Evolutionary conservation across 1,140 invertebrate species (phyloP).

Genomic region (Stegodyphus mimosarum): DNA sequence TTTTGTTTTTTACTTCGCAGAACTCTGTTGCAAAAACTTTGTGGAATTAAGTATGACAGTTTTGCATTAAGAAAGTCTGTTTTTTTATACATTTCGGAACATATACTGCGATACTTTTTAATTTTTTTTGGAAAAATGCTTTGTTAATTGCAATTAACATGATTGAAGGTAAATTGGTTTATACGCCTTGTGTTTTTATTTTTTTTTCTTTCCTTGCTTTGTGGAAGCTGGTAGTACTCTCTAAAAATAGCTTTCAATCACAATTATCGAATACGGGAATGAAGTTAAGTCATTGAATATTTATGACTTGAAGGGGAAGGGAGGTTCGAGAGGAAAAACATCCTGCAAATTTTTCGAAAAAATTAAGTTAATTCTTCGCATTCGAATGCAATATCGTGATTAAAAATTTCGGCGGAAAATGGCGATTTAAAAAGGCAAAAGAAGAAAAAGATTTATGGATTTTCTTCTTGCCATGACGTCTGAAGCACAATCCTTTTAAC

Average conservation of each 20-base stretch:
- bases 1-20: slow-evolving; percentile 16
- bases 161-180: slow-evolving; percentile 59
- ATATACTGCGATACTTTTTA: not conserved
- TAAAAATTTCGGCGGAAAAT: slow-evolving; percentile 35
- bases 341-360: too few species aligned
- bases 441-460: slow-evolving; percentile 31
- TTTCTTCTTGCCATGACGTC: not conserved
- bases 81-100: not conserved
- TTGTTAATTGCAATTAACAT: slow-evolving; percentile 57
- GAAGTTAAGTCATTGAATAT: slow-evolving; percentile 45
- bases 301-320: not conserved
- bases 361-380: too few species aligned
- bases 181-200: slow-evolving; percentile 5
- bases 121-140: slow-evolving; percentile 25
- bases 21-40: slow-evolving; percentile 43
- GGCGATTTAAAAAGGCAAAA: slow-evolving; percentile 25
- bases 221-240: not conserved
- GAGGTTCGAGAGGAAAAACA: too few species aligned
- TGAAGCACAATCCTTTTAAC: slow-evolving; percentile 41
- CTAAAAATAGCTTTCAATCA: slow-evolving; percentile 60
- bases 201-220: too few species aligned
- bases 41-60: slow-evolving; percentile 58
- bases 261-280: slow-evolving; percentile 39
- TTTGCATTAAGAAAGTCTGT: slow-evolving; percentile 47
- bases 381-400: slow-evolving; percentile 22